Evolutionary conservation across 2,888 invertebrate species (phyloP), one percentile per base, ranked within the genome.

Genomic region (Hyppa rectilinea): DNA sequence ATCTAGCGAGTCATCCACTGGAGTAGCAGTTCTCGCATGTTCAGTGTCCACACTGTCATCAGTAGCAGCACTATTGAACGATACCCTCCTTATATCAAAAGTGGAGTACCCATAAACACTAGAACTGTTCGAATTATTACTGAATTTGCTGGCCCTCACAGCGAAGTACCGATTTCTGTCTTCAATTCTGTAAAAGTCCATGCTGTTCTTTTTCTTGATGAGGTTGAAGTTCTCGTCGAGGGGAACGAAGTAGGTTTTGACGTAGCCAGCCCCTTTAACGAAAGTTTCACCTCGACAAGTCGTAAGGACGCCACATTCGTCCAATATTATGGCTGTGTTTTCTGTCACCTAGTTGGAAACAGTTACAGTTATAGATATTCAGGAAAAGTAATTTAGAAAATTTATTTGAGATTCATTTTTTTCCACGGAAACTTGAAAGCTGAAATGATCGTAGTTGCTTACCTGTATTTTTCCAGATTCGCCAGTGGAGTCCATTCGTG

Each of bases 401-500:
- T 14, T 38, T 0, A 49, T 38, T 23, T 47, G 12, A 23, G 20
- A 38, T n/a, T 14, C 26, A 29, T 52, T 23, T 12, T 36, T 23
- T 29, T 34, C 6, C 17, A 2, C 1, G 9, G 10, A 9, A 6
- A n/a, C 3, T 38, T 63, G 17, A 36, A 23, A 10, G 26, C 9
- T 26, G n/a, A 17, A 23, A 1, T 17, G 0, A 23, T 1, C 0
- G 9, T 20, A 36, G 14, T 4, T 3, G 26, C 72, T 81, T 87
- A 97, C 97, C 94, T 98, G 98, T 85, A 98, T 98, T 91, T 97
- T 96, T 52, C 98, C 98, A 2, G 97, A 96, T 79, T 97, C 96
- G 10, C 99, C 99, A 2, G 98, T 98, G 0, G 98, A 98, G 89
- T 99, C 99, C 99, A 99, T 99, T 87, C 99, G 96, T 0, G 99